phyloP scores from a whole-genome alignment of 2,888 invertebrate genomes.

The Tenthredo scrophulariae region DNA sequence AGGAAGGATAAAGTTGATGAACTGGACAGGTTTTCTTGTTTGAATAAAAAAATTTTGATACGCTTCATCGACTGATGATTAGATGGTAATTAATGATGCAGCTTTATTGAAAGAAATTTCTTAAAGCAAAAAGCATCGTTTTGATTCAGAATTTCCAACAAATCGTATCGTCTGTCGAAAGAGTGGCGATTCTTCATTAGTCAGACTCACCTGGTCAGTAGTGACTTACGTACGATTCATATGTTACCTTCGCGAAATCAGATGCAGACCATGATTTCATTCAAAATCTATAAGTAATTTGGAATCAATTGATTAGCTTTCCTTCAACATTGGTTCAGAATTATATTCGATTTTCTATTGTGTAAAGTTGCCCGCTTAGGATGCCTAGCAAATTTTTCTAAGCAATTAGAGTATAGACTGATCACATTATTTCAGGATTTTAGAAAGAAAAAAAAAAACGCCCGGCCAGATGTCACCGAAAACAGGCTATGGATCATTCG shows the following conservation, averaged over 20 bases:
- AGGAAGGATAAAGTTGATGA: conserved; percentile 57
- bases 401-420: conserved; percentile 57
- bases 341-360: neutral
- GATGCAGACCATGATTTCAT: conserved; percentile 57
- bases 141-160: conserved; percentile 38
- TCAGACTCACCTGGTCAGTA: conserved; percentile 56
- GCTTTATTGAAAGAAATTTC: neutral
- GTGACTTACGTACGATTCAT: conserved; percentile 63
- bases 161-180: conserved; percentile 62
- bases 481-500: conserved; percentile 61
- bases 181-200: conserved; percentile 56
- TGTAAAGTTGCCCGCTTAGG: conserved; percentile 61
- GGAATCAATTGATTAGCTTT: neutral
- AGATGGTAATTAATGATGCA: conserved; percentile 58
- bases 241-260: conserved; percentile 59
- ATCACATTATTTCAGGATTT: conserved; percentile 56
- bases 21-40: conserved; percentile 58
- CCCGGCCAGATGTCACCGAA: conserved; percentile 59
- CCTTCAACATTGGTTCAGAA: neutral
- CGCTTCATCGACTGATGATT: conserved; percentile 59
- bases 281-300: conserved; percentile 63
- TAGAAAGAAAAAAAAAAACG: conserved; percentile 46
- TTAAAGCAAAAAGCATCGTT: neutral
- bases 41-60: conserved; percentile 59
- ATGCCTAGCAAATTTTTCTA: conserved; percentile 61